Base-by-base conservation (phyloP, 1,140 invertebrate genomes). In the Drosophila kikkawai region DNA sequence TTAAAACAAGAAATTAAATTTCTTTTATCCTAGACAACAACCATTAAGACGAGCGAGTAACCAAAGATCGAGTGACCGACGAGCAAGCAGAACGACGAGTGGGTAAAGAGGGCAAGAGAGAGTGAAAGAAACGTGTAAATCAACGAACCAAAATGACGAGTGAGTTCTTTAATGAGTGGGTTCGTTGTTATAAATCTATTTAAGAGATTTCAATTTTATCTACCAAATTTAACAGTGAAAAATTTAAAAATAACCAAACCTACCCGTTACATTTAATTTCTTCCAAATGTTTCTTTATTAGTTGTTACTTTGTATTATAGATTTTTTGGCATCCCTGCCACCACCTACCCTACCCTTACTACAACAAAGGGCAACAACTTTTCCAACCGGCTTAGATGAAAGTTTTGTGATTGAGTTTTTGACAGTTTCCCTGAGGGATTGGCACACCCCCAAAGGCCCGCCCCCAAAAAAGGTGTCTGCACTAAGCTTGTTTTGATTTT, bases 391-490 rank as follows among this genome's bases (percentile, higher is more conserved):
- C 85, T 88, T 90, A 81, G 69, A 57, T 48, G 74, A 87, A 87
- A 79, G 75, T 77, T 87, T 84, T 77, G 67, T 87, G 80, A 87
- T 87, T 88, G 83, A 80, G 84, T 87, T 87, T 84, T 79, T 57
- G 42, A 55, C 69, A 75, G 71, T 80, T 74, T 75, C 36, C 67
- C 53, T 58, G 17, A 53, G 53, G 53, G 61, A 67, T 45, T 73
- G 50, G 26, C 47, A 50, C 8, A 50, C 47, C 15, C 42, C 11
- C n/a, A 5, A 0, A 9, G 51, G n/a, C 15, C 26, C 42, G 2
- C 22, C 67, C n/a, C 60, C 2, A 57, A 50, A 44, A 61, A 78
- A 86, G 75, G 70, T 79, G 75, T 81, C 69, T 76, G 26, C 66
- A 29, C 61, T 80, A 80, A 83, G 81, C 77, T 67, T 84, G 71